A percentile compares a stretch with the other conserved stretches of the same genome.
Evolutionary conservation across 2,113 vertebrate species (phyloP).

Genomic region (Salminus brasiliensis): DNA sequence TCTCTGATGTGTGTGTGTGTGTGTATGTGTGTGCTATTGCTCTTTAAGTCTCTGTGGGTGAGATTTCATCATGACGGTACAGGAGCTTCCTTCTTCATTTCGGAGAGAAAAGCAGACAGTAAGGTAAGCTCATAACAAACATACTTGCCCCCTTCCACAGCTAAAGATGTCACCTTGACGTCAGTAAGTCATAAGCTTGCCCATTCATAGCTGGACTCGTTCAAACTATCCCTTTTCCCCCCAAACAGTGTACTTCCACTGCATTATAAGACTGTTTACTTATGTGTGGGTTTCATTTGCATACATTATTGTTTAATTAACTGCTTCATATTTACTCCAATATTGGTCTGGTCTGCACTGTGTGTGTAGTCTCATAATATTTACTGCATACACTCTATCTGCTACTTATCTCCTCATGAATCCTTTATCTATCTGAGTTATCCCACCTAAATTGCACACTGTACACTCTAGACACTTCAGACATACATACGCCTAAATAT

Average conservation of each 20-base stretch:
- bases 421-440: no score
- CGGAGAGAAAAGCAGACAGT: not conserved
- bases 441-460: no score
- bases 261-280: not conserved
- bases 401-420: no score
- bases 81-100: not conserved
- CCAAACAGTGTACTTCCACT: no score
- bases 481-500: no score
- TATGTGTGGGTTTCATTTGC: not conserved
- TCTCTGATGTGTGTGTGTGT: not conserved
- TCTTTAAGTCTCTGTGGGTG: not conserved
- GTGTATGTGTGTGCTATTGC: not conserved
- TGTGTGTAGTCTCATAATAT: no score
- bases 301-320: not conserved
- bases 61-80: not conserved
- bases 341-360: no score
- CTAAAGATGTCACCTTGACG: not conserved
- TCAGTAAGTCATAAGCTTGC: not conserved
- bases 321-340: no score
- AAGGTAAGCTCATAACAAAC: conserved; percentile 10
- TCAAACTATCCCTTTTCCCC: not conserved
- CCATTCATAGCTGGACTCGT: not conserved
- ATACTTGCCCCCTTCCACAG: not conserved
- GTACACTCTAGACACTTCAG: no score
- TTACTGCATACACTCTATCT: no score